A percentile compares a stretch with the other conserved stretches of the same genome.
Evolutionary conservation across 2,888 invertebrate genomes (phyloP).

Genomic region (Tetragonisca angustula): DNA sequence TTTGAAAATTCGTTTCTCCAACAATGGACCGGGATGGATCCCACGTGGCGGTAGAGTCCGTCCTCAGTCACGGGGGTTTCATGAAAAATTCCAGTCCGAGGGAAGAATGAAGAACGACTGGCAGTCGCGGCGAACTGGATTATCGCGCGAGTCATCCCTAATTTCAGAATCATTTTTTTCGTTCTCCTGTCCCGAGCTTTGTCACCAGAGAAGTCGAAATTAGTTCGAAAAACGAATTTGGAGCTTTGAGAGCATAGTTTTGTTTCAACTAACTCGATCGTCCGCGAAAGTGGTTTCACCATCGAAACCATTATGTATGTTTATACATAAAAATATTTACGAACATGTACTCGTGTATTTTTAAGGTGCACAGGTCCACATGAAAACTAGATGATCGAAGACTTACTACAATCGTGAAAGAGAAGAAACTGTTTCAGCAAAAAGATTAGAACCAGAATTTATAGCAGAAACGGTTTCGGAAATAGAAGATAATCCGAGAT

Average conservation of each 20-base stretch:
- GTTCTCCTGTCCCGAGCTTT: not conserved
- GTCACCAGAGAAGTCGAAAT: slow-evolving; percentile 43
- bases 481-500: too few relatives aligned
- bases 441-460: too few relatives aligned
- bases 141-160: slow-evolving; percentile 36
- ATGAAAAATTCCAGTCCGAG: slow-evolving; percentile 24
- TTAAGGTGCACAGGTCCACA: too few relatives aligned
- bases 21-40: not conserved
- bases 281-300: too few relatives aligned
- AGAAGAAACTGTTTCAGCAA: too few relatives aligned
- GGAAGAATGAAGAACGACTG: slow-evolving; percentile 28
- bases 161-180: slow-evolving; percentile 17
- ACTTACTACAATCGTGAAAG: too few relatives aligned
- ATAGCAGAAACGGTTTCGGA: too few relatives aligned
- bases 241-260: not conserved
- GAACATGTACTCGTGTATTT: too few relatives aligned
- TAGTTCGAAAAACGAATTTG: slow-evolving; percentile 29
- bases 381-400: too few relatives aligned
- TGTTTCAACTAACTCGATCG: not conserved
- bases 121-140: slow-evolving; percentile 33
- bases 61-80: not conserved
- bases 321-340: too few relatives aligned
- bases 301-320: too few relatives aligned
- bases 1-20: not conserved
- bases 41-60: not conserved